Conservation (phyloP, 2,113 vertebrate genomes). For the Dolichallabes microphthalmus region DNA sequence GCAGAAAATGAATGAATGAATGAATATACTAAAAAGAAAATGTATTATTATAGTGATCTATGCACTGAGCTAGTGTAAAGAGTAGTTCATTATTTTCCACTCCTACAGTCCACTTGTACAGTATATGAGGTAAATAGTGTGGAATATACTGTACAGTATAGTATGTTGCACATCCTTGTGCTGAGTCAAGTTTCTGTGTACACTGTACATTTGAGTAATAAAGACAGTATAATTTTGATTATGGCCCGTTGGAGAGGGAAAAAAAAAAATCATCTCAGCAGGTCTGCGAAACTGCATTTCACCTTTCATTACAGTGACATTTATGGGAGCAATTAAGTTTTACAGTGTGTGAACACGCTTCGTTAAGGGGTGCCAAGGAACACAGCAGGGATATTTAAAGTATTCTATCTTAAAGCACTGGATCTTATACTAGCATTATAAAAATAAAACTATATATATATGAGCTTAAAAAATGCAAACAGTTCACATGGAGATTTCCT, state of each 20-base stretch:
- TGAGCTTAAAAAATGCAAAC: too few species aligned
- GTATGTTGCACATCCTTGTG: neutral
- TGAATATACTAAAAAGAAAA: neutral
- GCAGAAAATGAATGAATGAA: too few species aligned
- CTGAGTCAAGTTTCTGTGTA: neutral
- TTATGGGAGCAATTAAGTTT: slow-evolving; percentile 26
- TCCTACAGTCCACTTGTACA: too few species aligned
- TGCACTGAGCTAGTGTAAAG: neutral
- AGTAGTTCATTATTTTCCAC: neutral
- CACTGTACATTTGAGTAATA: neutral
- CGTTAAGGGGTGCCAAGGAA: slow-evolving; percentile 2
- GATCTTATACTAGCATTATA: slow-evolving; percentile 18
- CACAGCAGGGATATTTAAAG: neutral
- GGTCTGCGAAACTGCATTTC: neutral
- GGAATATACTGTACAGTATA: too few species aligned
- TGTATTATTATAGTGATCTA: neutral
- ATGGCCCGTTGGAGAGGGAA: neutral
- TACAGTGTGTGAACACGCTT: slow-evolving; percentile 22
- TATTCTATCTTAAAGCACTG: slow-evolving; percentile 5
- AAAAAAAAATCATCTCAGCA: neutral
- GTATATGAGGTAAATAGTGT: neutral
- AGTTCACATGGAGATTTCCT: neutral
- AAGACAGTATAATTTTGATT: slow-evolving; percentile 2
- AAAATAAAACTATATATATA: too few species aligned
- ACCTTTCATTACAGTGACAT: slow-evolving; percentile 12